Conservation (phyloP, 2,888 invertebrate genomes). For the Lycia hirtaria region DNA sequence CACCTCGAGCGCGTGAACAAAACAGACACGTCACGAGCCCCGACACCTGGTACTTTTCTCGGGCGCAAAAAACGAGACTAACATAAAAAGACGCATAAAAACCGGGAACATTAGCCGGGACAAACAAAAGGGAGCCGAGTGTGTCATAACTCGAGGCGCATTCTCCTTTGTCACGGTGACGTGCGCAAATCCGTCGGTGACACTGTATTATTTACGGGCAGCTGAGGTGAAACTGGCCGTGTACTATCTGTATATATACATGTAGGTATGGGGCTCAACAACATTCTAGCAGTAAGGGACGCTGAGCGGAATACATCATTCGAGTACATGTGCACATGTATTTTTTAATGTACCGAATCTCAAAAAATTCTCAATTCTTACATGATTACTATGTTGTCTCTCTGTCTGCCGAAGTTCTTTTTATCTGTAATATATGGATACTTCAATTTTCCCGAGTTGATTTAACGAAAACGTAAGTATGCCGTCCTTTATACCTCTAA, state of each 20-base stretch:
- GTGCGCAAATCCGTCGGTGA: constrained; percentile 71
- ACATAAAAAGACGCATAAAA: constrained; percentile 54
- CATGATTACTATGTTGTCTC: no score
- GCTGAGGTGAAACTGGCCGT: constrained; percentile 33
- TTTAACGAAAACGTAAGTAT: no score
- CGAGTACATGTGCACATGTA: background rate
- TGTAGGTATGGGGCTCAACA: background rate
- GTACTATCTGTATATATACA: background rate
- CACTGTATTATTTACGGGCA: constrained; percentile 68
- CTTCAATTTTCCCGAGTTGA: no score
- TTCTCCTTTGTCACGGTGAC: constrained; percentile 77
- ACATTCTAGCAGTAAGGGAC: constrained; percentile 2
- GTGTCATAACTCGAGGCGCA: constrained; percentile 76
- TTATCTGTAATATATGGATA: no score
- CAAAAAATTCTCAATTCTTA: no score
- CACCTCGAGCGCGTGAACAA: constrained; percentile 58
- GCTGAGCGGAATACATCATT: background rate
- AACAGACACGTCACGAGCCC: constrained; percentile 59
- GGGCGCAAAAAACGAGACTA: constrained; percentile 51
- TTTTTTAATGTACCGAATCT: background rate
- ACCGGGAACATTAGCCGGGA: constrained; percentile 69
- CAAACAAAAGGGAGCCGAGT: constrained; percentile 77
- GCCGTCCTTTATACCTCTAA: no score
- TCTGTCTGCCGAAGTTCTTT: no score
- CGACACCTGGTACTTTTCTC: constrained; percentile 66